These are phyloP conservation scores for Pseudomyrmex dendroicus DNA, from an alignment of 1,140 invertebrate species.

Conservation along the genomic window DNA sequence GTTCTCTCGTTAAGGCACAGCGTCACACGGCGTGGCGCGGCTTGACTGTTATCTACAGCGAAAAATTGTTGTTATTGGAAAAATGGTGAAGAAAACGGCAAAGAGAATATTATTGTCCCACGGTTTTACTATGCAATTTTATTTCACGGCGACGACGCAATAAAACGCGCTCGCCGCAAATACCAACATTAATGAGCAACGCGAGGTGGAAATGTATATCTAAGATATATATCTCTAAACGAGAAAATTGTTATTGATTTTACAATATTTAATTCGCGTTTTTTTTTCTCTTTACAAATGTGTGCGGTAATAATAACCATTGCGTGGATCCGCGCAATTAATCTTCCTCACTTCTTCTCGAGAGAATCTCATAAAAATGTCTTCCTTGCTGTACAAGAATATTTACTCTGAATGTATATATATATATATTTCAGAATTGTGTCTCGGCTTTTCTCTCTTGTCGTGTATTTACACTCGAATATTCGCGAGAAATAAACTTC, in stretches of 20 bases:
- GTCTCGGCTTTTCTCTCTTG: not conserved
- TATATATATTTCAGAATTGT: not conserved
- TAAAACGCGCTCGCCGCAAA: conserved; percentile 47
- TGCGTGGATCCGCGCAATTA: not conserved
- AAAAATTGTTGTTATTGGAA: conserved; percentile 59
- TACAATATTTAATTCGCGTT: conserved; percentile 36
- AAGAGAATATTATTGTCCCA: conserved; percentile 38
- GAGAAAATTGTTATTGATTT: conserved; percentile 2
- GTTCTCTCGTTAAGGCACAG: conserved; percentile 46
- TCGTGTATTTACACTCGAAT: not conserved
- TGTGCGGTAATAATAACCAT: not conserved
- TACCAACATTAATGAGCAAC: conserved; percentile 50
- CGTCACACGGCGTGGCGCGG: conserved; percentile 22
- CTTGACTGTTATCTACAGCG: conserved; percentile 47
- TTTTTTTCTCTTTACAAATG: not conserved
- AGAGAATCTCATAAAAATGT: not conserved
- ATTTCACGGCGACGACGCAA: conserved; percentile 45
- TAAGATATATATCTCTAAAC: conserved; percentile 33
- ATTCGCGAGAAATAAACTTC: too few relatives aligned
- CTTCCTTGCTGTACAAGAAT: not conserved
- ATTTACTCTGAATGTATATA: not conserved
- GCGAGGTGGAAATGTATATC: conserved; percentile 39
- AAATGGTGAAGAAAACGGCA: conserved; percentile 41
- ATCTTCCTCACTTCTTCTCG: not conserved
- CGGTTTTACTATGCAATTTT: conserved; percentile 51